A percentile compares a stretch with the other conserved stretches of the same genome.
Evolutionary conservation across 2,113 vertebrate species (phyloP).

Genomic region (Himantopus leucocephalus): DNA sequence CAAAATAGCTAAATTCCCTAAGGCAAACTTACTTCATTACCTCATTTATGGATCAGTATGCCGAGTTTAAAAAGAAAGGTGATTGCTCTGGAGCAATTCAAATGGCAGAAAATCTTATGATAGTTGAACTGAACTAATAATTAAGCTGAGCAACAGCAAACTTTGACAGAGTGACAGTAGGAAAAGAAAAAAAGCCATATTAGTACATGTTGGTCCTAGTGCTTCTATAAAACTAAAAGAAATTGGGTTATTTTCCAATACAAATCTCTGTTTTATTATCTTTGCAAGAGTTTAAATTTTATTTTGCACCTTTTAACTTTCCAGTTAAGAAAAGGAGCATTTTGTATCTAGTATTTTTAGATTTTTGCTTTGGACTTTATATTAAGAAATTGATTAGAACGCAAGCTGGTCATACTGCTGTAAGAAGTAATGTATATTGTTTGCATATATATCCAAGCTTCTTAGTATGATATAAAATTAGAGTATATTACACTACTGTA

Average conservation of each 20-base stretch:
- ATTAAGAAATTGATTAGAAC: neutral
- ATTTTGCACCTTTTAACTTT: neutral
- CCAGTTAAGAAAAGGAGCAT: neutral
- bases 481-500: neutral
- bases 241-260: neutral
- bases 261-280: neutral
- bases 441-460: neutral
- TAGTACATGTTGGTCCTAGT: neutral
- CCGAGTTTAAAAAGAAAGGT: neutral
- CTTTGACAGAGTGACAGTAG: neutral
- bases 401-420: neutral
- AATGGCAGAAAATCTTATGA: neutral
- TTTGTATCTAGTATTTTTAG: neutral
- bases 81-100: neutral
- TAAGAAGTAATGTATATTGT: neutral
- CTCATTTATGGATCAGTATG: neutral
- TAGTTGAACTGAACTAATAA: neutral
- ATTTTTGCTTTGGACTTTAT: neutral
- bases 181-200: neutral
- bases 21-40: neutral
- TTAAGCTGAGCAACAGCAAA: neutral
- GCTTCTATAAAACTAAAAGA: neutral
- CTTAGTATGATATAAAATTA: neutral
- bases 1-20: neutral
- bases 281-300: neutral